Conservation (phyloP, 2,113 vertebrate genomes). For the Seriola quinqueradiata region DNA sequence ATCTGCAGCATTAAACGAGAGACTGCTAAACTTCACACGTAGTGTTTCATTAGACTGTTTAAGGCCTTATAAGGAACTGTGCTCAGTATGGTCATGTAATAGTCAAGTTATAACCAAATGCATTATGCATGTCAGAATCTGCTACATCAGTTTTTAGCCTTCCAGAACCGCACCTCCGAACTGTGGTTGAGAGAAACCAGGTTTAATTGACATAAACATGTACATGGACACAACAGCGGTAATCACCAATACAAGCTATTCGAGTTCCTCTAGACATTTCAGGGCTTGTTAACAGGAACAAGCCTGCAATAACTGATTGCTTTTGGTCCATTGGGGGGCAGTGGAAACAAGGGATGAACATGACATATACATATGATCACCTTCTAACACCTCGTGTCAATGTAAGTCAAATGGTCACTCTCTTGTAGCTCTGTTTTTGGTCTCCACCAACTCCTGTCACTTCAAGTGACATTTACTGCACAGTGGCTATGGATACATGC, state of each 20-base stretch:
- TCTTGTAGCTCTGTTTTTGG: too few relatives aligned
- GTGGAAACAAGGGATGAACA: too few relatives aligned
- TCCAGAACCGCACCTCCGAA: not conserved
- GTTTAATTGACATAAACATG: not conserved
- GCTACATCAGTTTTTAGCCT: not conserved
- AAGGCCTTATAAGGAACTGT: constrained; percentile 11
- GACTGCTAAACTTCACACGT: not conserved
- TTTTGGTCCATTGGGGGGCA: too few relatives aligned
- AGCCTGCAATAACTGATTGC: too few relatives aligned
- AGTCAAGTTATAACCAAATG: constrained; percentile 1
- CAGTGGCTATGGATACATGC: too few relatives aligned
- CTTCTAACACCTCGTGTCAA: too few relatives aligned
- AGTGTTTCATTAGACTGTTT: constrained; percentile 22
- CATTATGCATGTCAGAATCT: not conserved
- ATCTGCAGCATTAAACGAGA: not conserved
- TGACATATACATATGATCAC: too few relatives aligned
- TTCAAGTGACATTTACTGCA: too few relatives aligned
- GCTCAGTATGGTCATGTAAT: not conserved
- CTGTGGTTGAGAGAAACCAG: not conserved
- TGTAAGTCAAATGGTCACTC: too few relatives aligned
- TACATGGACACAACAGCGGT: not conserved
- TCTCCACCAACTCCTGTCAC: not conserved
- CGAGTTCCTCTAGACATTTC: too few relatives aligned
- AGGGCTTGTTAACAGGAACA: too few relatives aligned
- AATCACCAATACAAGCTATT: not conserved